Percentiles rank a stretch among this genome's conserved stretches.
Conservation (phyloP, 2,797 vertebrate species). For the Lepidocolaptes lacrymiger region DNA sequence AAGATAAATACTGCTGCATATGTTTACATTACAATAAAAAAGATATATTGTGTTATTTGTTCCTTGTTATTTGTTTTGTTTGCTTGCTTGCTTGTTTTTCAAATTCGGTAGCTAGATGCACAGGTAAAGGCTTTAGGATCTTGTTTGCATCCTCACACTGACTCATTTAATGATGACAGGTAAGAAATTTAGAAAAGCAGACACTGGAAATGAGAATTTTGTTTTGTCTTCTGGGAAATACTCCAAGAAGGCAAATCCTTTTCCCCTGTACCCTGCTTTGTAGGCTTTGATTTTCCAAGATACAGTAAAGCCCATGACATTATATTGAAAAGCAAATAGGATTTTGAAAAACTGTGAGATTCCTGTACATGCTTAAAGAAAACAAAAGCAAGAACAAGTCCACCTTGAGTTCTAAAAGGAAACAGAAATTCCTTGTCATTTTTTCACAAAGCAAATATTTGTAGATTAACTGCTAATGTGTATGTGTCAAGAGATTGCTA, state of each 20-base stretch:
- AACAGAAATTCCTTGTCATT: background rate
- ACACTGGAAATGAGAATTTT: background rate
- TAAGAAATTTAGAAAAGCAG: background rate
- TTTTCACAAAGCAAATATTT: conserved; percentile 15
- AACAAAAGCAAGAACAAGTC: background rate
- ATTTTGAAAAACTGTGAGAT: conserved; percentile 14
- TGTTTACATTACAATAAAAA: background rate
- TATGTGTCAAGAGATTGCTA: background rate
- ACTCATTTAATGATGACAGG: background rate
- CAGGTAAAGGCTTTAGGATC: background rate
- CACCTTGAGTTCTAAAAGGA: background rate
- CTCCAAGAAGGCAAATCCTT: background rate
- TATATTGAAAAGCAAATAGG: background rate
- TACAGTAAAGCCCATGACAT: background rate
- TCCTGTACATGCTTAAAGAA: background rate
- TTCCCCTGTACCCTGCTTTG: background rate
- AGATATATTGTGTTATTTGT: background rate
- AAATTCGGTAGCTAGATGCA: background rate
- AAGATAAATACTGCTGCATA: background rate
- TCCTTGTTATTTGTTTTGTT: background rate
- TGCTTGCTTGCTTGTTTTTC: background rate
- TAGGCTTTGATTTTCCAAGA: background rate
- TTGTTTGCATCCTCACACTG: background rate
- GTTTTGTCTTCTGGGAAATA: background rate
- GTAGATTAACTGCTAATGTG: background rate